phyloP scores from a whole-genome alignment of 2,888 invertebrate species.

The Zaprionus obscuricornis region DNA sequence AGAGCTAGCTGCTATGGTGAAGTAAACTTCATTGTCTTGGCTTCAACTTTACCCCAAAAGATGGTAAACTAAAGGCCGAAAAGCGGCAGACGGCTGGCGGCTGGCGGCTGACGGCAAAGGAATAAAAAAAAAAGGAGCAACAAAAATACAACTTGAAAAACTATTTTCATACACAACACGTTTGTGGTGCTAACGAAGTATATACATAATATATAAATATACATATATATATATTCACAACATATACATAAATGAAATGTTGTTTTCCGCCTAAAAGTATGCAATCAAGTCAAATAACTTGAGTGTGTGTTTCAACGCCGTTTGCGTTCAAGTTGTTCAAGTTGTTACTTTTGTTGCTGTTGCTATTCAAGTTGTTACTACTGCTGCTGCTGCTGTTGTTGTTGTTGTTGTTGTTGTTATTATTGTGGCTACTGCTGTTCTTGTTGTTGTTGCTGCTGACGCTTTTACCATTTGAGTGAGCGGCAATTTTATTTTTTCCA shows the following conservation, averaged over 20 bases:
- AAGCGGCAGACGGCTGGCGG: not conserved
- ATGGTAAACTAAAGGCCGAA: slow-evolving; percentile 5
- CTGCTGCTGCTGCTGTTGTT: slow-evolving; percentile 6
- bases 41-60: slow-evolving; percentile 15
- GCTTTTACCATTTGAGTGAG: slow-evolving; percentile 39
- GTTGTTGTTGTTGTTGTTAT: slow-evolving; percentile 1
- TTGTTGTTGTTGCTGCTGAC: slow-evolving; percentile 17
- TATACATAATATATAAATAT: not conserved
- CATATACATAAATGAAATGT: slow-evolving; percentile 46
- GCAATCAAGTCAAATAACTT: slow-evolving; percentile 68
- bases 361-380: not conserved
- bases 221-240: not conserved
- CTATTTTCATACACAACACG: slow-evolving; percentile 63
- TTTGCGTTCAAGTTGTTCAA: slow-evolving; percentile 24
- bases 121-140: not conserved
- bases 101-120: not conserved
- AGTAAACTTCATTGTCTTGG: slow-evolving; percentile 24
- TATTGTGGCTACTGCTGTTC: not conserved
- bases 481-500: slow-evolving; percentile 33
- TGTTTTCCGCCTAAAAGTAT: slow-evolving; percentile 62
- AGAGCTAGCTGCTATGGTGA: not conserved
- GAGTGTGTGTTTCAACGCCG: slow-evolving; percentile 43
- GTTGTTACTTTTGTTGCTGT: too few species aligned
- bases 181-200: slow-evolving; percentile 19
- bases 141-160: slow-evolving; percentile 38